These are phyloP conservation scores for Dinocampus coccinellae DNA, from an alignment of 2,888 invertebrate genomes.

Conservation along the genomic window DNA sequence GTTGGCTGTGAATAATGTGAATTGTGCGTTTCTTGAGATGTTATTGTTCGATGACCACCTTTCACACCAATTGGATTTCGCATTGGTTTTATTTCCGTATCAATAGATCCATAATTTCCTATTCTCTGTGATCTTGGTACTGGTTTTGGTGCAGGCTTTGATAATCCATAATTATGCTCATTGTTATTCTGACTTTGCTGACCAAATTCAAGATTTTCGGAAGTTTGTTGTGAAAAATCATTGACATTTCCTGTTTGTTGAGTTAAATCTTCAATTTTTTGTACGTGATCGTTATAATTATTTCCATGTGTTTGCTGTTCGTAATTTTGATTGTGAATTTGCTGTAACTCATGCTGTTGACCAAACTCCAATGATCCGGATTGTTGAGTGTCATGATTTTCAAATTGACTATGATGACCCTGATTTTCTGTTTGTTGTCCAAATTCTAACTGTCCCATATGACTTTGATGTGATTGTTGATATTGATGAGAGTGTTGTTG, in stretches of 20 bases:
- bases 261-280: constrained; percentile 48
- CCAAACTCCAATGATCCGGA: constrained; percentile 11
- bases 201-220: constrained; percentile 34
- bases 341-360: constrained; percentile 26
- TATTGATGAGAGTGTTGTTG: constrained; percentile 30
- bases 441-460: constrained; percentile 35
- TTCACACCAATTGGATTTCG: constrained; percentile 30
- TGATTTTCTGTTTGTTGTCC: constrained; percentile 42
- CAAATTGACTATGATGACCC: constrained; percentile 32
- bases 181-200: constrained; percentile 36
- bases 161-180: constrained; percentile 44
- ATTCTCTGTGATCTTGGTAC: constrained; percentile 39
- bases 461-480: constrained; percentile 28
- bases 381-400: not conserved
- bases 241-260: constrained; percentile 41
- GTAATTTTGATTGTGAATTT: constrained; percentile 42
- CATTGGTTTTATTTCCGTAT: constrained; percentile 17
- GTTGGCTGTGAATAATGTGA: constrained; percentile 7
- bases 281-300: too few species aligned
- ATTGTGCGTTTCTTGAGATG: not conserved
- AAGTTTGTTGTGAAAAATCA: constrained; percentile 44
- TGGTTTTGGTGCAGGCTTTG: constrained; percentile 52
- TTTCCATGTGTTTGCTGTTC: constrained; percentile 54
- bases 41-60: not conserved
- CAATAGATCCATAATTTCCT: not conserved